Percentiles rank a stretch among this genome's conserved stretches.
Conservation (phyloP, 2,797 vertebrate genomes). For the Poeciliopsis infans region DNA sequence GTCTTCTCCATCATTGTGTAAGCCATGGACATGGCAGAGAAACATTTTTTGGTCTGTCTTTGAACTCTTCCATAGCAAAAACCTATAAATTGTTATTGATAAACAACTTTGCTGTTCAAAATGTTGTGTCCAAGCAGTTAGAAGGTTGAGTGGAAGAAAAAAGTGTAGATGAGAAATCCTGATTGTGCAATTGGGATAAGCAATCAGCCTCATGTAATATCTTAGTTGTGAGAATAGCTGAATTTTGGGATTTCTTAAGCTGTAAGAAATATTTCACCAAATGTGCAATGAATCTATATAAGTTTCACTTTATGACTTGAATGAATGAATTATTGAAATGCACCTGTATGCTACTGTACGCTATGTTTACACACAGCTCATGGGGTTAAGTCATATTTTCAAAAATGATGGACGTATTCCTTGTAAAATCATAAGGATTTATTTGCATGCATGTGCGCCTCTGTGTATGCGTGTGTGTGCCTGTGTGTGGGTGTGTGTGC, state of each 20-base stretch:
- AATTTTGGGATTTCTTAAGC: not conserved
- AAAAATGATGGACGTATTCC: slow-evolving; percentile 64
- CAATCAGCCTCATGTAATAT: not conserved
- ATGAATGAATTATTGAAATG: slow-evolving; percentile 1
- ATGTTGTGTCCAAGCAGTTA: not conserved
- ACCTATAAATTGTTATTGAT: not conserved
- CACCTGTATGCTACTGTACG: slow-evolving; percentile 62
- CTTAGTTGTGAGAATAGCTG: not conserved
- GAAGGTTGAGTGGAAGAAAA: not conserved
- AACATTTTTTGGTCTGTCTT: not conserved
- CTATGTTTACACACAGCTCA: slow-evolving; percentile 79
- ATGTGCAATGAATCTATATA: not conserved
- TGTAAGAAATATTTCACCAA: not conserved
- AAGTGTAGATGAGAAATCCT: not conserved
- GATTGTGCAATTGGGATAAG: not conserved
- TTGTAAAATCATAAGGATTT: slow-evolving; percentile 62
- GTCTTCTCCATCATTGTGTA: not conserved
- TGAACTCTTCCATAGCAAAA: not conserved
- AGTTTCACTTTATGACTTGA: not conserved
- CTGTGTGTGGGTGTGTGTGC: slow-evolving; percentile 32
- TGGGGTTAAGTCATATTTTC: slow-evolving; percentile 77
- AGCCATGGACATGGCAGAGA: not conserved
- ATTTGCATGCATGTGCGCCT: slow-evolving; percentile 71
- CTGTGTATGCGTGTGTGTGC: slow-evolving; percentile 44
- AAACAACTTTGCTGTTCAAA: not conserved